phyloP scores from a whole-genome alignment of 2,888 invertebrate genomes.

The Ornithoptera alexandrae region DNA sequence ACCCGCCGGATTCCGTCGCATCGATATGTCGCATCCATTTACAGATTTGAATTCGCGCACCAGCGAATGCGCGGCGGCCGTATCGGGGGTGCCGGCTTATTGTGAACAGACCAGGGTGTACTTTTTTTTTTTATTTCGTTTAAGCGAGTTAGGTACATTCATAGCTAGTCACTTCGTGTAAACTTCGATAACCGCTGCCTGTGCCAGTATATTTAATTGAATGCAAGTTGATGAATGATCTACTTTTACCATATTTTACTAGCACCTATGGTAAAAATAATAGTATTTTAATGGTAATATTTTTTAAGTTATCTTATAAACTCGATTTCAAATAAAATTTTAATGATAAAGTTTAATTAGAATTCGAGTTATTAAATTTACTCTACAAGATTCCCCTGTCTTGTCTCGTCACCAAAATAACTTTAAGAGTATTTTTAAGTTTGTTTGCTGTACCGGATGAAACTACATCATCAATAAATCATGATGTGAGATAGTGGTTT shows the following conservation, averaged over 20 bases:
- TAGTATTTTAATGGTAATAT: no score
- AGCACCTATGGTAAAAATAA: no score
- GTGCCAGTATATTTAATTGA: conserved; percentile 62
- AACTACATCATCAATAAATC: no score
- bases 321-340: no score
- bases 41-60: conserved; percentile 55
- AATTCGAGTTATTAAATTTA: no score
- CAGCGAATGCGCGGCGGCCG: conserved; percentile 45
- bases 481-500: no score
- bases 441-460: no score
- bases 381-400: no score
- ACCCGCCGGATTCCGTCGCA: conserved; percentile 51
- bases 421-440: no score
- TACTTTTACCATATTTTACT: conserved; percentile 52
- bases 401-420: no score
- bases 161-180: conserved; percentile 53
- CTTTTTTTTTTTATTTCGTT: conserved; percentile 50
- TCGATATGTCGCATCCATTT: conserved; percentile 60
- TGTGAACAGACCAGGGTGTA: conserved; percentile 47
- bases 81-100: conserved; percentile 45
- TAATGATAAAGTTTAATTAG: no score
- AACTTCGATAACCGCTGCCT: conserved; percentile 57
- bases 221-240: conserved; percentile 55
- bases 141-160: conserved; percentile 47
- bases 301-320: no score